Evolutionary conservation across 2,888 invertebrate species (phyloP).

Genomic region (Drosophila kambysellisi): DNA sequence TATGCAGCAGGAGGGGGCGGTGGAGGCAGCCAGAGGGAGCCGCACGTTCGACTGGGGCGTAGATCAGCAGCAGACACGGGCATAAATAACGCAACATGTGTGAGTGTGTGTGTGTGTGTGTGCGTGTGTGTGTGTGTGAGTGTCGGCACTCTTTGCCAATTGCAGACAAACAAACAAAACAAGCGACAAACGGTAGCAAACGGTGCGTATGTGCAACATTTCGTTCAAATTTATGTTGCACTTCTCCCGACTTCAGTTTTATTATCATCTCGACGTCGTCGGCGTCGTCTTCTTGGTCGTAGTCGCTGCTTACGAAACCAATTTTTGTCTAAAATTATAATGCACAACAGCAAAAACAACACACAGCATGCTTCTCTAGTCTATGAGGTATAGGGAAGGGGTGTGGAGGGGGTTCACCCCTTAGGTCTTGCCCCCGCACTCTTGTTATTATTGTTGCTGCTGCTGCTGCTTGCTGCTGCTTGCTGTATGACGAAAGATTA

Average conservation of each 20-base stretch:
- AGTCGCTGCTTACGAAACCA: slow-evolving; percentile 51
- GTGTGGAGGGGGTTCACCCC: slow-evolving; percentile 8
- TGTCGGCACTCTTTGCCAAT: slow-evolving; percentile 59
- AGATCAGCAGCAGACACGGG: slow-evolving; percentile 47
- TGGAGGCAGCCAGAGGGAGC: neutral
- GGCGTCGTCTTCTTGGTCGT: slow-evolving; percentile 36
- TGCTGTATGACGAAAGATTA: slow-evolving; percentile 67
- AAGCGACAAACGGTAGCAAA: slow-evolving; percentile 31
- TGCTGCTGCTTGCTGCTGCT: slow-evolving; percentile 36
- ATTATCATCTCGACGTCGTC: slow-evolving; percentile 64
- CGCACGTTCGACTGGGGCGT: neutral
- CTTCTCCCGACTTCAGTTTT: slow-evolving; percentile 76
- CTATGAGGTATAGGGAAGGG: neutral
- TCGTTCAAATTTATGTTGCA: slow-evolving; percentile 79
- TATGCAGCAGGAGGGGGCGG: neutral
- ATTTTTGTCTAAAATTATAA: slow-evolving; percentile 58
- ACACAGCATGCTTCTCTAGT: slow-evolving; percentile 8
- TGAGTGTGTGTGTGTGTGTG: slow-evolving; percentile 14
- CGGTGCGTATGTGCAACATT: slow-evolving; percentile 77
- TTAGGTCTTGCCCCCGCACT: slow-evolving; percentile 23
- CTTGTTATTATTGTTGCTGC: slow-evolving; percentile 31
- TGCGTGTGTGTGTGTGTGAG: slow-evolving; percentile 26
- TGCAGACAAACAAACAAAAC: slow-evolving; percentile 50
- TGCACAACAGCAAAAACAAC: slow-evolving; percentile 26
- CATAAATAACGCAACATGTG: slow-evolving; percentile 73